Conservation (phyloP, 2,113 vertebrate species). For the Poicephalus gulielmi region DNA sequence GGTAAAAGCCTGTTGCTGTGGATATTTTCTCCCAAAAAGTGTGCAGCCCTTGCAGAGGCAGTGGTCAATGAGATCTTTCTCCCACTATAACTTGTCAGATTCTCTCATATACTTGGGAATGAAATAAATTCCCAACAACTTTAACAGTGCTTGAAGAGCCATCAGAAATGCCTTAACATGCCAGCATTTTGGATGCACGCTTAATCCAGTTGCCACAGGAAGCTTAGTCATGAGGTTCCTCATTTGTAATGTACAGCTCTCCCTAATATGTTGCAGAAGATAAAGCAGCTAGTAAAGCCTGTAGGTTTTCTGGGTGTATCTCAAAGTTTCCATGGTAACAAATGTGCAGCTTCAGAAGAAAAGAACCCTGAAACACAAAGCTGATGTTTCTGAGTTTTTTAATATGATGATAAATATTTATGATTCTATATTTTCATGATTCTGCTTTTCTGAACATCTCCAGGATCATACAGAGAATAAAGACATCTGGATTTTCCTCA, state of each 20-base stretch:
- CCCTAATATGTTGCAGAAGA: not conserved
- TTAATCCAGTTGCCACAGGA: not conserved
- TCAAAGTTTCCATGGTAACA: not conserved
- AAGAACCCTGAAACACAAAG: not conserved
- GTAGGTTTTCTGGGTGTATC: constrained; percentile 1
- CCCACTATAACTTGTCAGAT: not conserved
- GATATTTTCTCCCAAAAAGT: not conserved
- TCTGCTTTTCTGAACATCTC: not conserved
- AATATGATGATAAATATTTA: not conserved
- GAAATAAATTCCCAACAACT: not conserved
- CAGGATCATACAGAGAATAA: rapidly evolving
- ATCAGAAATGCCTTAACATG: not conserved
- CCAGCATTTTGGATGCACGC: not conserved
- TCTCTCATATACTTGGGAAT: not conserved
- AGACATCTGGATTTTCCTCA: not conserved
- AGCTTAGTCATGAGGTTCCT: not conserved
- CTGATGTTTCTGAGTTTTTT: not conserved
- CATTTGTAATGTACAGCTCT: not conserved
- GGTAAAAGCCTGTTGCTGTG: not conserved
- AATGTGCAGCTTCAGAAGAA: not conserved
- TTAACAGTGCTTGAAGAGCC: not conserved
- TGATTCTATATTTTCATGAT: not conserved
- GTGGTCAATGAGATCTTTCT: not conserved
- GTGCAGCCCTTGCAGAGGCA: not conserved
- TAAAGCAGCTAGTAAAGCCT: not conserved